Evolutionary conservation across 1,140 invertebrate species (phyloP), one percentile per base, ranked within the genome.

Genomic region (Dreissena polymorpha): DNA sequence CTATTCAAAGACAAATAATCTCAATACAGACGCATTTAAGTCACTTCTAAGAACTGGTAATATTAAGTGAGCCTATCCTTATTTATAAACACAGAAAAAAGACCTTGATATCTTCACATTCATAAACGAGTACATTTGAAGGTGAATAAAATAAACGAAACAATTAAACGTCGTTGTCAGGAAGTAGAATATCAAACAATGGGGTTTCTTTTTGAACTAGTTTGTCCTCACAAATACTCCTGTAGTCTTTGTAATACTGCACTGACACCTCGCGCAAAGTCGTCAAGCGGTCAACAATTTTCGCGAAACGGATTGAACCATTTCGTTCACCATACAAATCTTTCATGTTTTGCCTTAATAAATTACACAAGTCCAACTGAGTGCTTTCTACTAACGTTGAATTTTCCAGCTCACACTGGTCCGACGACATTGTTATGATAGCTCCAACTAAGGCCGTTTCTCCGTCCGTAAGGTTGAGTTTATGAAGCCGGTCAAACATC

Each of bases 401-500:
- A 39, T 82, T 53, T n/a, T 74, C 51, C 16, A 82, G 63, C 18
- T 74, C 55, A 75, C 80, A 82, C 64, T 29, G 39, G 67, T 82
- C 80, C 1, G 80, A 39, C n/a, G 72, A 74, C 71, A 75, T 74
- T 23, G 64, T 65, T 50, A 69, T 18, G 10, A 82, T 39, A 21
- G 23, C 49, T 27, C 73, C 27, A 3, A 82, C 29, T 49, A 82
- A 53, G 67, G 64, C 80, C 71, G 68, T 82, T 60, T 82, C 80
- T 6, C 29, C 51, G 13, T 75, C 53, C 51, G 8, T 13, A n/a
- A 82, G n/a, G 23, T 65, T 57, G 70, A 82, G 49, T 65, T 67
- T 74, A n/a, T 74, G 70, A 29, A 74, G 49, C 39, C 50, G 18
- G 1, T 6, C 0, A 49, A 50, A 21, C 27, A 75, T 60, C 12